These are phyloP conservation scores for Garra rufa DNA, from an alignment of 2,113 vertebrate genomes.

Conservation along the genomic window DNA sequence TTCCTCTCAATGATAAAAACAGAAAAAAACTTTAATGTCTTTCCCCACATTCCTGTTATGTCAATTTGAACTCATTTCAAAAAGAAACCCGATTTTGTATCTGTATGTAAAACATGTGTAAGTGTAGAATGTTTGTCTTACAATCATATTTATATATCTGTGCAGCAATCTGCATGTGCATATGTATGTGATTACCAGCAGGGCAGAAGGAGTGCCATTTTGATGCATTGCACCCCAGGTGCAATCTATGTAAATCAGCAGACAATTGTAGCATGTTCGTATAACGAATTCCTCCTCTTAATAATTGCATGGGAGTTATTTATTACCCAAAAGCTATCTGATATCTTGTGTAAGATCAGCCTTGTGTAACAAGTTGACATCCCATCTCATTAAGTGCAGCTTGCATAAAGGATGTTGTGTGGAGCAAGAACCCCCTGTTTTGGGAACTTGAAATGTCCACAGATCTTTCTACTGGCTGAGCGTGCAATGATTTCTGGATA, in stretches of 20 bases:
- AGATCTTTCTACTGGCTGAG: neutral
- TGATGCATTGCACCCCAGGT: slow-evolving; percentile 49
- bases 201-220: slow-evolving; percentile 39
- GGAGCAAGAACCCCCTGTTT: slow-evolving; percentile 1
- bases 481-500: neutral
- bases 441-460: slow-evolving; percentile 5
- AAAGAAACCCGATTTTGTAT: neutral
- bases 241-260: slow-evolving; percentile 52
- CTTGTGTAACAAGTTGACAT: slow-evolving; percentile 42
- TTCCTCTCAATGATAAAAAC: neutral
- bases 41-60: neutral
- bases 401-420: neutral
- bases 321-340: slow-evolving; percentile 46
- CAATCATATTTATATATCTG: slow-evolving; percentile 18
- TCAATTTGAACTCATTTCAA: neutral
- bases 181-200: slow-evolving; percentile 34
- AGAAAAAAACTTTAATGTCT: neutral
- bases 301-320: slow-evolving; percentile 50
- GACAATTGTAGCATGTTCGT: slow-evolving; percentile 40
- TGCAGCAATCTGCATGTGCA: neutral
- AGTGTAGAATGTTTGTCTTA: neutral
- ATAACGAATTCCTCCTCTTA: slow-evolving; percentile 52
- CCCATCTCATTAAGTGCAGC: slow-evolving; percentile 24
- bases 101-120: neutral
- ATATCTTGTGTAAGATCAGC: slow-evolving; percentile 23